Conservation (phyloP, 2,113 vertebrate genomes). For the Crypturellus undulatus region DNA sequence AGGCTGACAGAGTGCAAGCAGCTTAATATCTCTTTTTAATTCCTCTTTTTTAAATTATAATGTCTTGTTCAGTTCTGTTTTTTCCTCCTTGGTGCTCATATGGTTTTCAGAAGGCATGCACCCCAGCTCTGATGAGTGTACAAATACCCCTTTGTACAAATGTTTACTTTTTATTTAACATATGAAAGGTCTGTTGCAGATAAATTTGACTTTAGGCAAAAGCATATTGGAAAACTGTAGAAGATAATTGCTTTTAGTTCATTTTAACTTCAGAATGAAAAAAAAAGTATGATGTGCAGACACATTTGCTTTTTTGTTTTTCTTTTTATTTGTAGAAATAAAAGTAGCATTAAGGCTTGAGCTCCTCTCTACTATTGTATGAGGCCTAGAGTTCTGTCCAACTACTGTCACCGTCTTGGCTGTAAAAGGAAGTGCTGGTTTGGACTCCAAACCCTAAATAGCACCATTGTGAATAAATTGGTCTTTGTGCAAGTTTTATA, state of each 20-base stretch:
- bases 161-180: not conserved
- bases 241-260: not conserved
- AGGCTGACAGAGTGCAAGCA: not conserved
- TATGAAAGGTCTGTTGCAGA: not conserved
- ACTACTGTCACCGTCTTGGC: not conserved
- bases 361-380: not conserved
- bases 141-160: not conserved
- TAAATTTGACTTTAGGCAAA: not conserved
- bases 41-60: not conserved
- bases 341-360: not conserved
- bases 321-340: not conserved
- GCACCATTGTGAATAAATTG: slow-evolving; percentile 49
- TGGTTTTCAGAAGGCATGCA: not conserved
- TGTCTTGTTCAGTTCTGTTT: not conserved
- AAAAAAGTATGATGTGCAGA: not conserved
- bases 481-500: slow-evolving; percentile 61
- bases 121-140: not conserved
- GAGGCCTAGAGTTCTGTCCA: slow-evolving; percentile 17
- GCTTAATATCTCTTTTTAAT: not conserved
- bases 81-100: not conserved
- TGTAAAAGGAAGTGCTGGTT: slow-evolving; percentile 12
- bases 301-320: not conserved
- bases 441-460: slow-evolving; percentile 22
- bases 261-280: not conserved
- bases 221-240: not conserved